Conservation (phyloP, 2,113 vertebrate species). For the Pelodiscus sinensis region DNA sequence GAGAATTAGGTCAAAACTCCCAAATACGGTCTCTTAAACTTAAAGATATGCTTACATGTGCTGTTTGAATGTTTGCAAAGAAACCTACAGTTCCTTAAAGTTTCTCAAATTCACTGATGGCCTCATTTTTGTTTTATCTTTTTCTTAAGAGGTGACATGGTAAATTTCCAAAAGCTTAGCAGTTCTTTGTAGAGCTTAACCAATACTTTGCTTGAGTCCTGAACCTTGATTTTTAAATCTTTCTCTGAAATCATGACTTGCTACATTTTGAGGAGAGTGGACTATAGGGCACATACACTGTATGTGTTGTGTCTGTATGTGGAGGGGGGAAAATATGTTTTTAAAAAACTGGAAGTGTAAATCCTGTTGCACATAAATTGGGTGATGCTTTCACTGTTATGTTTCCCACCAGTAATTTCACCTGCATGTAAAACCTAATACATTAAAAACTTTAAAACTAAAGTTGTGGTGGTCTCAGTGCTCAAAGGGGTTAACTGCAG, state of each 20-base stretch:
- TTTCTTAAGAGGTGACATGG: not conserved
- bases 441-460: slow-evolving; percentile 7
- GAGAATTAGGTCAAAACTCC: slow-evolving; percentile 15
- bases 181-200: slow-evolving; percentile 17
- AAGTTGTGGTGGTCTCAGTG: slow-evolving; percentile 72
- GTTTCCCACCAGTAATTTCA: not conserved
- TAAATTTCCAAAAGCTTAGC: slow-evolving; percentile 23
- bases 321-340: not conserved
- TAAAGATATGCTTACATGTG: slow-evolving; percentile 20
- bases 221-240: not conserved
- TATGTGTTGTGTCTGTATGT: not conserved
- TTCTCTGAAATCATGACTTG: slow-evolving; percentile 14
- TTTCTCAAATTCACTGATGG: slow-evolving; percentile 28
- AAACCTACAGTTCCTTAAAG: slow-evolving; percentile 47
- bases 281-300: not conserved
- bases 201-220: not conserved
- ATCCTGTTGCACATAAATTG: slow-evolving; percentile 65
- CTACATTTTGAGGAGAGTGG: slow-evolving; percentile 3
- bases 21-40: slow-evolving; percentile 23
- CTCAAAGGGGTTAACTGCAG: slow-evolving; percentile 76
- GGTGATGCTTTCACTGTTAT: slow-evolving; percentile 60
- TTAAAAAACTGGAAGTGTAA: slow-evolving; percentile 73
- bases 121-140: slow-evolving; percentile 22
- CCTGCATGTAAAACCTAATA: slow-evolving; percentile 54
- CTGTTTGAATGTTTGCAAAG: slow-evolving; percentile 8